These are phyloP conservation scores for Oncorhynchus gorbuscha DNA, from an alignment of 2,113 vertebrate genomes.

Conservation along the genomic window DNA sequence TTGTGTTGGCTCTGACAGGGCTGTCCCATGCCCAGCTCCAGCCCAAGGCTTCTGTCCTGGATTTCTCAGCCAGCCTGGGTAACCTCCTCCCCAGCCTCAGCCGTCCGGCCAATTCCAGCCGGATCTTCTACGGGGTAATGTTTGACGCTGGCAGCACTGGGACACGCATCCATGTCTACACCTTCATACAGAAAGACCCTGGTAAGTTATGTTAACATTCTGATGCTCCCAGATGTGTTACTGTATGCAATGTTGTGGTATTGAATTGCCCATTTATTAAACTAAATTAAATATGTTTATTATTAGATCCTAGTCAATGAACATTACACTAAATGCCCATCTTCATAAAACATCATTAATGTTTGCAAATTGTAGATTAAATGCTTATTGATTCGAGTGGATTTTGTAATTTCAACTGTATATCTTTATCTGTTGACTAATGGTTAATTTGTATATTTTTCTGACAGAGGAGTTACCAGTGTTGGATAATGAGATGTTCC, in stretches of 20 bases:
- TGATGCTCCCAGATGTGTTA: too few relatives aligned
- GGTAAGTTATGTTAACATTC: slow-evolving; percentile 65
- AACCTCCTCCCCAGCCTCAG: slow-evolving; percentile 74
- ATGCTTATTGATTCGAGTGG: slow-evolving; percentile 12
- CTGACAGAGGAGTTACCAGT: slow-evolving; percentile 76
- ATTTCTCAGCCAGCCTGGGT: slow-evolving; percentile 60
- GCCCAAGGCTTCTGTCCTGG: slow-evolving; percentile 34
- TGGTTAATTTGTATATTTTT: slow-evolving; percentile 35
- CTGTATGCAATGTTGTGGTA: too few relatives aligned
- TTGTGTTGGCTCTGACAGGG: background rate
- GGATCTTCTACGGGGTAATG: slow-evolving; percentile 90
- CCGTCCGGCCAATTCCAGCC: slow-evolving; percentile 80
- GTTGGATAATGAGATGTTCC: slow-evolving; percentile 92
- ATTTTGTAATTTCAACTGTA: too few relatives aligned
- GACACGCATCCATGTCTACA: slow-evolving; percentile 93
- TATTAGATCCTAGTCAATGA: too few relatives aligned
- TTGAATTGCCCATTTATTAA: too few relatives aligned
- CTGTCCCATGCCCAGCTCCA: slow-evolving; percentile 22
- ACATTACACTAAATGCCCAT: too few relatives aligned
- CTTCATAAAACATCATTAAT: background rate
- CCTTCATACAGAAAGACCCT: slow-evolving; percentile 81
- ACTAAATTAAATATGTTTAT: too few relatives aligned
- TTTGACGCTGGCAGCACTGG: slow-evolving; percentile 98
- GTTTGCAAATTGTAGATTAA: too few relatives aligned
- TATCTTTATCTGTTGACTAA: slow-evolving; percentile 31